These are phyloP conservation scores for Bembecia ichneumoniformis DNA, from an alignment of 2,888 invertebrate species.

Conservation along the genomic window DNA sequence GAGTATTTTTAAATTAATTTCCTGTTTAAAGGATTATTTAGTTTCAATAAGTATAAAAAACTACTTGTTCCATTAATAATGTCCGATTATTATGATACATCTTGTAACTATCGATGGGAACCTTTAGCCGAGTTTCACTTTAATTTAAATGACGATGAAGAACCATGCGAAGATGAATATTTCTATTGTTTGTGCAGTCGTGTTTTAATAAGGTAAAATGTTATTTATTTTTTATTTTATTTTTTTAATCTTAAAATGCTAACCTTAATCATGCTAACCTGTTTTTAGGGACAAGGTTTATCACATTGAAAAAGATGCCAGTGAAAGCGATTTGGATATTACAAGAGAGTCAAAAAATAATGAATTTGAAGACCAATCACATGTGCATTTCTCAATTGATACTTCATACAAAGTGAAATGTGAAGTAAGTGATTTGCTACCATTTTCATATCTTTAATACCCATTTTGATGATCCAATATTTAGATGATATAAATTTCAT, in stretches of 20 bases:
- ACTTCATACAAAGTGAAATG: slow-evolving; percentile 61
- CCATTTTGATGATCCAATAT: too few species aligned
- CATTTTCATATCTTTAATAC: too few species aligned
- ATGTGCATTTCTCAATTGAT: slow-evolving; percentile 64
- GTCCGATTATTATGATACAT: slow-evolving; percentile 54
- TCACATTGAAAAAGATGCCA: slow-evolving; percentile 44
- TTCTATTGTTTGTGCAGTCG: slow-evolving; percentile 80
- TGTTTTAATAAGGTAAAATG: slow-evolving; percentile 78
- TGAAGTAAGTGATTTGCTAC: slow-evolving; percentile 35
- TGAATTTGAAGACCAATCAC: slow-evolving; percentile 55
- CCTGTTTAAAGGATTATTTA: too few species aligned
- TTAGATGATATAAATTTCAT: too few species aligned
- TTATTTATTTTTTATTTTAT: slow-evolving; percentile 6
- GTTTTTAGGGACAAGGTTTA: slow-evolving; percentile 46
- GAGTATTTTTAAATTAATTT: too few species aligned
- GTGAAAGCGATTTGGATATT: slow-evolving; percentile 54
- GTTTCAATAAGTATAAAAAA: too few species aligned
- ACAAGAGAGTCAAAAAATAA: slow-evolving; percentile 40
- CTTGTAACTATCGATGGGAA: slow-evolving; percentile 70
- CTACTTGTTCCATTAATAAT: slow-evolving; percentile 27
- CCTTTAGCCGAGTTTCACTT: slow-evolving; percentile 77
- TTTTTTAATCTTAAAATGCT: neutral
- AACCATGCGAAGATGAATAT: slow-evolving; percentile 54
- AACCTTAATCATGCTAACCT: neutral
- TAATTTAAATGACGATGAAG: slow-evolving; percentile 41